Evolutionary conservation across 2,113 vertebrate species (phyloP), one percentile per base, ranked within the genome.

Genomic region (Hyla sarda): DNA sequence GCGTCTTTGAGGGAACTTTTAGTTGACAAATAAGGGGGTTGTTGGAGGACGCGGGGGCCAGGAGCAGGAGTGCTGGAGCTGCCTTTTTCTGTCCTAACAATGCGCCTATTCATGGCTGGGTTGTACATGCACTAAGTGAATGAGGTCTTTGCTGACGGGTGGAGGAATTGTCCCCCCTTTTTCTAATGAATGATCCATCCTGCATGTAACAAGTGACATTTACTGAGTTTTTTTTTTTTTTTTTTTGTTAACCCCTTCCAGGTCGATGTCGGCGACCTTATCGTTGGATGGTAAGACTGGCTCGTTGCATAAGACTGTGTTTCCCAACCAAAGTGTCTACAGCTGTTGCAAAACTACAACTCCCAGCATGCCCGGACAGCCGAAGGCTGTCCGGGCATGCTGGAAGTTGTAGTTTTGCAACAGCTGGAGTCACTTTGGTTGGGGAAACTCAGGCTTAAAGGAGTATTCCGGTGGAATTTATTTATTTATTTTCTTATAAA

Each of bases 101-200:
- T 86, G 67, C 21, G 37, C n/a, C 65, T 60, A 86, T 86, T 86
- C 84, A 86, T 86, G 58, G 23, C 75, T 81, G 34, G 75, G 76
- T 73, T 34, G 77, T 86, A 86, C 77, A 86, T 54, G 45, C 62
- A 86, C 62, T 58, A 37, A 48, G 58, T 71, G 84, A 86, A 86
- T 81, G 65, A 81, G 77, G 65, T 60, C 77, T 86, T 81, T 85
- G 41, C 48, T 56, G 45, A 2, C 47, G 37, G 65, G 50, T 41
- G 34, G 76, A 54, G 84, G 60, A 23, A 28, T 41, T 23, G 62
- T 14, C 37, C 76, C 76, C 77, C 77, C 76, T 69, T 84, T n/a
- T 67, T 30, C 84, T 81, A 72, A 86, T 86, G 79, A 86, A 73
- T 73, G 50, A 54, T 86, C 77, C 62, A 60, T 62, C 52, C 77